phyloP scores from a whole-genome alignment of 1,140 invertebrate genomes.

The Hestina assimilis region DNA sequence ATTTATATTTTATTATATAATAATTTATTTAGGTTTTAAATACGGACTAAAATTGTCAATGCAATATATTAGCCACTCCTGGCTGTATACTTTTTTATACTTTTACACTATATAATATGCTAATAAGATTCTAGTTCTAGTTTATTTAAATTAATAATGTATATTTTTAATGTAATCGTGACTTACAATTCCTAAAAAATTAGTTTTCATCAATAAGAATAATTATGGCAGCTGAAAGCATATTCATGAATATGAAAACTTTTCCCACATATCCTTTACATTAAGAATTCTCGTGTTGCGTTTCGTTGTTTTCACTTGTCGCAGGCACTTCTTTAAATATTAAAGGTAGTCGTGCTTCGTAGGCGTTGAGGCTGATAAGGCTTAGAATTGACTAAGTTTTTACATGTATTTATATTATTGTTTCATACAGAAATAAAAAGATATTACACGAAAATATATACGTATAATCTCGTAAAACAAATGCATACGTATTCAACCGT shows the following conservation, averaged over 20 bases:
- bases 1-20: too few relatives aligned
- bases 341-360: conserved; percentile 3
- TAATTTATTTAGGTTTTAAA: too few relatives aligned
- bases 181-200: too few relatives aligned
- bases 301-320: conserved; percentile 19
- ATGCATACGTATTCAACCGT: too few relatives aligned
- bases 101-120: not conserved
- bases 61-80: too few relatives aligned
- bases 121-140: not conserved
- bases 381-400: too few relatives aligned
- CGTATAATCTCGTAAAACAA: too few relatives aligned
- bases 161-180: not conserved
- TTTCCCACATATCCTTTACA: conserved; percentile 8
- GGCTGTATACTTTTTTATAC: too few relatives aligned
- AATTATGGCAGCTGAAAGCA: not conserved
- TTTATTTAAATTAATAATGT: too few relatives aligned
- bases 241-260: conserved; percentile 16
- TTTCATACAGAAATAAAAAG: not conserved
- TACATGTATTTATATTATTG: not conserved
- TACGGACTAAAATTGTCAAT: too few relatives aligned
- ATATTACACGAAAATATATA: not conserved
- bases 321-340: conserved; percentile 23
- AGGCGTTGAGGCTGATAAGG: not conserved
- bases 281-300: conserved; percentile 18
- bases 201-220: not conserved